A percentile compares a stretch with the other conserved stretches of the same genome.
phyloP scores from a whole-genome alignment of 2,888 invertebrate genomes.

The Cantharis rustica region DNA sequence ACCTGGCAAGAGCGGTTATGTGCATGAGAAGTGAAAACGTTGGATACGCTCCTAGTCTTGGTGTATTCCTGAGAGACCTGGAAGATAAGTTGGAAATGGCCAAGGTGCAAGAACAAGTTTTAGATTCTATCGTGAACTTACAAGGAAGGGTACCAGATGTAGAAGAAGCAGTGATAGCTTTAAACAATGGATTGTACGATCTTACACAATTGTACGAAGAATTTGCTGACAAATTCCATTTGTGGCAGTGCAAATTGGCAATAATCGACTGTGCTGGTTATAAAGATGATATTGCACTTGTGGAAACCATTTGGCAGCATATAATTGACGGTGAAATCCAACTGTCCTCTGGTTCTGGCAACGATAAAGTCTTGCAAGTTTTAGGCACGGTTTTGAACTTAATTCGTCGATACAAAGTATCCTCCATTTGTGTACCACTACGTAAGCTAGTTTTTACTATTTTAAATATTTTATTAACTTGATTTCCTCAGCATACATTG shows the following conservation, averaged over 20 bases:
- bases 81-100: constrained; percentile 95
- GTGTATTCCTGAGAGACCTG: constrained; percentile 82
- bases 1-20: constrained; percentile 91
- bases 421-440: constrained; percentile 86
- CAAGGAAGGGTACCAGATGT: constrained; percentile 48
- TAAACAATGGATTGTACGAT: constrained; percentile 83
- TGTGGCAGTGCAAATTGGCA: constrained; percentile 93
- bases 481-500: constrained; percentile 64
- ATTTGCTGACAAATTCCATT: constrained; percentile 86
- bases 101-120: constrained; percentile 75
- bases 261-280: constrained; percentile 95
- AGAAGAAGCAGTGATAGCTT: constrained; percentile 66
- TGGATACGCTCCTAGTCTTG: constrained; percentile 72
- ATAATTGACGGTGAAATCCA: constrained; percentile 71
- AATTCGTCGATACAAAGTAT: constrained; percentile 77
- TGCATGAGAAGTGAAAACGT: constrained; percentile 89
- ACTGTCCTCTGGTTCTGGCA: constrained; percentile 55
- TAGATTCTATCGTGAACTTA: constrained; percentile 67
- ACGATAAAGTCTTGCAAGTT: constrained; percentile 68
- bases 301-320: constrained; percentile 91
- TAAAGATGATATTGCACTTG: constrained; percentile 77
- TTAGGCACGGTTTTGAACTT: constrained; percentile 78
- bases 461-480: constrained; percentile 8
- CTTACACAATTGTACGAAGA: constrained; percentile 91
- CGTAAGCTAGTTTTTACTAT: constrained; percentile 60